Evolutionary conservation across 2,113 vertebrate genomes (phyloP), one percentile per base, ranked within the genome.

Genomic region (Anthoscopus minutus): DNA sequence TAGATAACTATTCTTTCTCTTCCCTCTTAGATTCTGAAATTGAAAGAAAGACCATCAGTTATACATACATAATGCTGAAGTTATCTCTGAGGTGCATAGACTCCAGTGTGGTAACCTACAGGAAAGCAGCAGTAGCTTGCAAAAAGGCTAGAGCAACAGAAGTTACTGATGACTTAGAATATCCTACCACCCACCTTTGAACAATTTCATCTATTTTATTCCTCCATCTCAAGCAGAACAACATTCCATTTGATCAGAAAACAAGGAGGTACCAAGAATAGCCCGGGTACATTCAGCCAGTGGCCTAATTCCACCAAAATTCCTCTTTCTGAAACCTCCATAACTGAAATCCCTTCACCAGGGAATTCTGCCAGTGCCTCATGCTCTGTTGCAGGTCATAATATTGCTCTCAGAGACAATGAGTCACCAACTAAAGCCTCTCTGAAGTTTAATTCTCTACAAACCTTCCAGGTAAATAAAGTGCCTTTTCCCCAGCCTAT

Each of bases 401-500:
- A 57, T 28, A 37, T 50, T 81, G 22, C 9, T 86, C 11, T 79
- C 71, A 24, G 78, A 38, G 40, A 35, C 9, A 65, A 28, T 10
- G 40, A 58, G 13, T 17, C 50, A 77, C 22, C 30, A 87, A 31
- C 19, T 87, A 84, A 78, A 62, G 38, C 22, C 16, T 27, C 38
- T 40, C 24, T 28, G 11, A 89, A 88, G 54, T 35, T 25, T 54
- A 9, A 17, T 66, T 70, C 22, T 45, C 22, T n/a, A 57, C 5
- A 37, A 44, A 51, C 31, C 12, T 80, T 66, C 2, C 8, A 60
- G 45, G 30, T 58, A 61, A 87, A 89, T 24, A 61, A 72, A 73
- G 3, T 20, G 7, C 23, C 17, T 85, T 73, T 66, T 2, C 28
- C n/a, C 30, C n/a, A 23, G 56, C 0, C 0, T 74, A 11, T 77